phyloP scores from a whole-genome alignment of 2,888 invertebrate species.

The Andrena bucephala region DNA sequence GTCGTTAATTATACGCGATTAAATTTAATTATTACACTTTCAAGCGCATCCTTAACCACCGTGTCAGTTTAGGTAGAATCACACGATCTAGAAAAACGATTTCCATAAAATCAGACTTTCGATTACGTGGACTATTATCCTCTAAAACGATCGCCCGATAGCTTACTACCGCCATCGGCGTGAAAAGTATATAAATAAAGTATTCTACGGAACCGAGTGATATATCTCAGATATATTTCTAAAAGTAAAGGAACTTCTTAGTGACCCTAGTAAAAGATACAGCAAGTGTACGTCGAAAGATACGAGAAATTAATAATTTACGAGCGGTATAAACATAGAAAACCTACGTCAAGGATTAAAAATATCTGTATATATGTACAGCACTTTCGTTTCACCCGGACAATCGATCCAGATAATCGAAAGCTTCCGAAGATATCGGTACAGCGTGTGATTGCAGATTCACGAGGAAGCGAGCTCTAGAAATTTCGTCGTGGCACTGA shows the following conservation, averaged over 20 bases:
- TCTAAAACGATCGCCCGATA: not conserved
- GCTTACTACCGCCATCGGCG: not conserved
- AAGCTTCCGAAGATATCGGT: not conserved
- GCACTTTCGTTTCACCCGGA: not conserved
- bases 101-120: conserved; percentile 26
- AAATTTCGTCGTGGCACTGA: not conserved
- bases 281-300: conserved; percentile 2
- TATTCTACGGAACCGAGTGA: conserved; percentile 9
- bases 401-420: conserved; percentile 34
- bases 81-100: conserved; percentile 1
- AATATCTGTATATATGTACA: conserved; percentile 8
- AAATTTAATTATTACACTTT: conserved; percentile 4
- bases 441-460: not conserved
- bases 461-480: not conserved
- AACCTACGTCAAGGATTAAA: conserved; percentile 26
- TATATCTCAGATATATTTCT: conserved; percentile 8
- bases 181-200: not conserved
- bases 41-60: not conserved
- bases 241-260: conserved; percentile 50
- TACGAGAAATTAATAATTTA: conserved; percentile 44
- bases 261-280: not conserved
- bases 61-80: not conserved
- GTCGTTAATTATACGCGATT: not conserved
- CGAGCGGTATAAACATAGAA: conserved; percentile 28
- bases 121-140: conserved; percentile 19